These are phyloP conservation scores for Sarcoramphus papa DNA, from an alignment of 2,797 vertebrate species.

Conservation along the genomic window DNA sequence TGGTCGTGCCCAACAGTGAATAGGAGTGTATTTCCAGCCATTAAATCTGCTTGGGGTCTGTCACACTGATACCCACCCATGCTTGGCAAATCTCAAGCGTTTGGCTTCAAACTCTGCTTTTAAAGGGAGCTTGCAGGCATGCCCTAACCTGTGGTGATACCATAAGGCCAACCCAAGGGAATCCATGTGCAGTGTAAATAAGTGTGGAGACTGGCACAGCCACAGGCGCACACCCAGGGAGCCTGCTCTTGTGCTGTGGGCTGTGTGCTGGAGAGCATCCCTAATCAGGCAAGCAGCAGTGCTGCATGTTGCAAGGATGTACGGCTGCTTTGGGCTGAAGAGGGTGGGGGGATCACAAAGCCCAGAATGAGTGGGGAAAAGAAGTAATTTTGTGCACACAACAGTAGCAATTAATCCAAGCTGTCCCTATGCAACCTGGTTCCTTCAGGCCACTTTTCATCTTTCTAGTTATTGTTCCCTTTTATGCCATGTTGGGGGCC, in stretches of 20 bases:
- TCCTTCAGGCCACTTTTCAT: not conserved
- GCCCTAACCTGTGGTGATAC: not conserved
- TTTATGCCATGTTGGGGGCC: not conserved
- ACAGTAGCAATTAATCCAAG: not conserved
- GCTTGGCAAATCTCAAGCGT: not conserved
- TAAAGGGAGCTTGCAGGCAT: not conserved
- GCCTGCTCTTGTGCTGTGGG: not conserved
- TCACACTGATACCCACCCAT: not conserved
- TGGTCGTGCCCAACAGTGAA: not conserved
- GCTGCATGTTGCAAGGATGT: no score
- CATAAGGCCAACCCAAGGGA: not conserved
- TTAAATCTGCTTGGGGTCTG: not conserved
- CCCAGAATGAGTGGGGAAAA: not conserved
- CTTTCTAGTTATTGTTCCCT: not conserved
- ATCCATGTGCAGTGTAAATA: not conserved
- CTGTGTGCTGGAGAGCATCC: not conserved
- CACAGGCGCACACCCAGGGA: not conserved
- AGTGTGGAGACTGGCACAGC: not conserved
- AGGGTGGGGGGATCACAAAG: not conserved
- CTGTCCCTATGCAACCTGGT: not conserved
- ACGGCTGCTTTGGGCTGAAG: not conserved
- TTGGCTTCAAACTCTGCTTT: not conserved
- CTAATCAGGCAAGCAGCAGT: fast-evolving
- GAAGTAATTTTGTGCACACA: not conserved
- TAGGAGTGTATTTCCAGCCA: not conserved